Conservation (phyloP, 1,140 invertebrate species). For the Portunus trituberculatus region DNA sequence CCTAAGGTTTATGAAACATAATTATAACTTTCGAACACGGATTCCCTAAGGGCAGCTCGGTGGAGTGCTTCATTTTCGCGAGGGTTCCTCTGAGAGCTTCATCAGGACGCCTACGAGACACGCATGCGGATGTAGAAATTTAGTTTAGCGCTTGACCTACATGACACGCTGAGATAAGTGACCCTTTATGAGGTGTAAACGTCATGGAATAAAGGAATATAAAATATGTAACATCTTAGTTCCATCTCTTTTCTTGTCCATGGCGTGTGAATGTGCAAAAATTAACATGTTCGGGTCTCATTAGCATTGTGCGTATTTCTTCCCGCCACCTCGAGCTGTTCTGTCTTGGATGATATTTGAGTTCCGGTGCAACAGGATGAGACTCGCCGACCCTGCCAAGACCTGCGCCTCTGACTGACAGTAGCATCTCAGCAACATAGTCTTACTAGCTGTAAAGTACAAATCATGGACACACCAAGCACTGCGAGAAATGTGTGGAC, state of each 20-base stretch:
- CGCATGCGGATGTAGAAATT: background rate
- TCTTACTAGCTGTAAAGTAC: too few relatives aligned
- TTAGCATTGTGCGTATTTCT: too few relatives aligned
- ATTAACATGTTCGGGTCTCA: background rate
- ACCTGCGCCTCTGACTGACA: too few relatives aligned
- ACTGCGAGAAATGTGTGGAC: too few relatives aligned
- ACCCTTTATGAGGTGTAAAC: background rate
- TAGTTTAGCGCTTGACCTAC: background rate
- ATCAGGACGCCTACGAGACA: background rate
- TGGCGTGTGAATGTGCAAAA: background rate
- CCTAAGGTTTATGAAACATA: constrained; percentile 52
- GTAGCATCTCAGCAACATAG: too few relatives aligned
- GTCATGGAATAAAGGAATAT: background rate
- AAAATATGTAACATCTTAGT: background rate
- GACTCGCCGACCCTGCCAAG: too few relatives aligned
- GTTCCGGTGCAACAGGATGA: too few relatives aligned
- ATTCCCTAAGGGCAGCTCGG: constrained; percentile 28
- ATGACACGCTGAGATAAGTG: background rate
- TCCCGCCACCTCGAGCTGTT: too few relatives aligned
- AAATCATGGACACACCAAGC: too few relatives aligned
- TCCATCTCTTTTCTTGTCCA: background rate
- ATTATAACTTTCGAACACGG: constrained; percentile 53
- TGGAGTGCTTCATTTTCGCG: background rate
- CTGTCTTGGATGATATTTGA: too few relatives aligned
- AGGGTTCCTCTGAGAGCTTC: background rate